Evolutionary conservation across 1,140 invertebrate genomes (phyloP), one percentile per base, ranked within the genome.

Genomic region (Belonocnema kinseyi): DNA sequence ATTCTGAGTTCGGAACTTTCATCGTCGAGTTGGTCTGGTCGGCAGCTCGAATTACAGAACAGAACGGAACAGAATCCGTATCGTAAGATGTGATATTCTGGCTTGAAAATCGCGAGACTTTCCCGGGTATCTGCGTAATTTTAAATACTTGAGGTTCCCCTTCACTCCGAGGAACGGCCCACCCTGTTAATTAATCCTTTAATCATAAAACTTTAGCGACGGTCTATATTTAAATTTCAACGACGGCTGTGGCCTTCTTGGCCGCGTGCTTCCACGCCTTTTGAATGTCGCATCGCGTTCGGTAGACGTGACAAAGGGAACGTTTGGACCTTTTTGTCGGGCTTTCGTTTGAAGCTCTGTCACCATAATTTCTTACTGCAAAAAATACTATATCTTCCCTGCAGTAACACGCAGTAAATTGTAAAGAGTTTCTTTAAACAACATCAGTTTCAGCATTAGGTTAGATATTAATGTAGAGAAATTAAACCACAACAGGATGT

Each of bases 131-230:
- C 40, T 56, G 52, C 58, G 72, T 73, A 78, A 80, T 78, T 73
- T 75, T 70, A 82, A 84, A 84, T 84, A 82, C 83, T 84, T 74
- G 79, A 81, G 78, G 83, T 66, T 40, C 81, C 80, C 82, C 81
- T 81, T 82, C 56, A 56, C 77, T 70, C 50, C 56, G 26, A 71
- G 33, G 74, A 77, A 74, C 66, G 75, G 76, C 72, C 80, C 82
- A 84, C 82, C 82, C 80, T 80, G 82, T 83, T 83, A 83, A 83
- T 83, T 83, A 82, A 83, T 83, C 82, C 82, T 75, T 84, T 84
- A 84, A 84, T 82, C 83, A 84, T 80, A 79, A 84, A 84, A 84
- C 83, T 84, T 84, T 82, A 72, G 79, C 81, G 79, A 79, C 83
- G 80, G 21, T 72, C 52, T 75, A 78, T 84, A 84, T 84, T 84